Evolutionary conservation across 1,140 invertebrate genomes (phyloP), one percentile per base, ranked within the genome.

Genomic region (Calosoma granatense): DNA sequence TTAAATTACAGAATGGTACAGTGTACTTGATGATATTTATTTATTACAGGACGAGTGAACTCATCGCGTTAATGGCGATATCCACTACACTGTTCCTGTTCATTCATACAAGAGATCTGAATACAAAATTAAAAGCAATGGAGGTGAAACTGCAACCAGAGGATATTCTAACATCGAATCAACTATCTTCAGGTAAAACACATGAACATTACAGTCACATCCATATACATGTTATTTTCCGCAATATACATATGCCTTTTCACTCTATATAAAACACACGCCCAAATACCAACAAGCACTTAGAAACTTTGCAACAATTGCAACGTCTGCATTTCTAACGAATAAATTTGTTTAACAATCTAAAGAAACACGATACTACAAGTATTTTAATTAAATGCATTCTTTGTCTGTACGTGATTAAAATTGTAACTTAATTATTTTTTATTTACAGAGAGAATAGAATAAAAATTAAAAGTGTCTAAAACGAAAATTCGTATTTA

Each of bases 41-140:
- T 61, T 51, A 56, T 79, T 78, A 21, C 71, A 85, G 83, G 68
- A 83, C 82, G 30, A 83, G 81, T 65, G 86, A 90, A 72, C 74
- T 90, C 63, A 81, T 90, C 56, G 87, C 87, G 17, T 69, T 90
- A 59, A 74, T 89, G 60, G 87, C 86, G 9, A 81, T 90, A 43
- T 88, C 86, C 41, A 86, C 84, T 62, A 88, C 87, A 12, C 73
- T 90, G 56, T 90, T 89, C 70, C 79, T 90, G 60, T 88, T 89
- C 67, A 75, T 90, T 53, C 87, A 90, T 75, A 90, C 87, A 43
- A 76, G 87, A 63, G 87, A 88, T 67, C 71, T 90, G 47, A 86
- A 85, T 71, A 85, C 83, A 51, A 82, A 83, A 70, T 74, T 90
- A 54, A 81, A 78, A 56, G 82, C 86, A 67, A 88, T 89, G 83